Percentiles rank a stretch among this genome's conserved stretches.
Evolutionary conservation across 2,113 vertebrate species (phyloP).

Genomic region (Daubentonia madagascariensis): DNA sequence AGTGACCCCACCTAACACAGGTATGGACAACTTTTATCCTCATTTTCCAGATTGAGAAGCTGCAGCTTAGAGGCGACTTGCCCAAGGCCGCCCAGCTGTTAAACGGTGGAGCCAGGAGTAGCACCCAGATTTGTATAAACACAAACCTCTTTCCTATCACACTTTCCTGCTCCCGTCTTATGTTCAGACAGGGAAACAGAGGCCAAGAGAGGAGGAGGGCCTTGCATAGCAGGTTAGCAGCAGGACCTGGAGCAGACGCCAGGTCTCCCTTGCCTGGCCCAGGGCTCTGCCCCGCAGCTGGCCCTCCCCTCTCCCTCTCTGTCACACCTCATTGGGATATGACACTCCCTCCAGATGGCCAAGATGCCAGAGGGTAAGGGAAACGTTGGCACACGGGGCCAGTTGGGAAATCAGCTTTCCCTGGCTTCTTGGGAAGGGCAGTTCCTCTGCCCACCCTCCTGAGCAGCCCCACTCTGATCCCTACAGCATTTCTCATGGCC

Average conservation of each 20-base stretch:
- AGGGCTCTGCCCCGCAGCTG: not conserved
- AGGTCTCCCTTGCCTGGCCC: not conserved
- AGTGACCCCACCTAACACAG: not conserved
- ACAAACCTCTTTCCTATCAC: not conserved
- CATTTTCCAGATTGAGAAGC: not conserved
- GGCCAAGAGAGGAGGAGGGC: not conserved
- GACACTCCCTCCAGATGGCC: constrained; percentile 14
- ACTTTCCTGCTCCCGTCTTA: not conserved
- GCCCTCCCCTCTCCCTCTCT: not conserved
- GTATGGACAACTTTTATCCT: not conserved
- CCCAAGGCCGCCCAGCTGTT: not conserved
- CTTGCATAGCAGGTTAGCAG: not conserved
- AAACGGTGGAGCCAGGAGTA: not conserved
- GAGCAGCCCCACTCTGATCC: not conserved
- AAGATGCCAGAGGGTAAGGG: not conserved
- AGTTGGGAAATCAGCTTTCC: not conserved
- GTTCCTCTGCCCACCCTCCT: not conserved
- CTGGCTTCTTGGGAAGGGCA: not conserved
- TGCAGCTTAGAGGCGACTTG: not conserved
- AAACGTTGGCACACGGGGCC: not conserved
- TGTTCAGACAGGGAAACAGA: not conserved
- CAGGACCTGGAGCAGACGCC: not conserved
- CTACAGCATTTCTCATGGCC: not conserved
- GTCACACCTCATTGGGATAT: not conserved
- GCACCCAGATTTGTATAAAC: not conserved